phyloP scores from a whole-genome alignment of 2,888 invertebrate genomes.

The Latrodectus hesperus region DNA sequence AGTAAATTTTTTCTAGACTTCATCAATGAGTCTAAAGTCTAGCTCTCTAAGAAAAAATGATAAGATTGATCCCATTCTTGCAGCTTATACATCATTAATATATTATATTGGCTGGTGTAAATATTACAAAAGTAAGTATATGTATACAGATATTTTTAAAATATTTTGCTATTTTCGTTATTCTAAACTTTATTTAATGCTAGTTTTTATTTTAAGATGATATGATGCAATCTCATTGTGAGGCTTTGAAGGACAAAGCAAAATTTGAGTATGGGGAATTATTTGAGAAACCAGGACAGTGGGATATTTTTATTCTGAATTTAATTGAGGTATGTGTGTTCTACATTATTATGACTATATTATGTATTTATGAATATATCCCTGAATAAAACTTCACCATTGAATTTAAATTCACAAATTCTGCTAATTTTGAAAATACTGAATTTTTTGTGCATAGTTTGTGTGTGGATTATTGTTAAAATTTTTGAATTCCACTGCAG shows the following conservation, averaged over 20 bases:
- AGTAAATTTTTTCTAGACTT: background rate
- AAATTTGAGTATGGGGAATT: conserved; percentile 8
- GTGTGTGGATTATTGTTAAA: no score
- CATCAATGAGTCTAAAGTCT: no score
- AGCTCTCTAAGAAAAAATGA: background rate
- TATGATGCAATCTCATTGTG: background rate
- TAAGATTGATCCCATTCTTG: conserved; percentile 14
- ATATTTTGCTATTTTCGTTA: background rate
- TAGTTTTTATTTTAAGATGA: conserved; percentile 12
- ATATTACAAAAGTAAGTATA: no score
- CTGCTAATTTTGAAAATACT: background rate
- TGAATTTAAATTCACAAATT: background rate
- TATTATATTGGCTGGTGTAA: conserved; percentile 17
- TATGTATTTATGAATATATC: background rate
- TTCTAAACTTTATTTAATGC: background rate
- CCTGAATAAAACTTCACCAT: background rate
- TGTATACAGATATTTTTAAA: background rate
- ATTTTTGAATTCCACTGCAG: no score
- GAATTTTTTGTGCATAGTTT: no score
- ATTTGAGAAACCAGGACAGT: conserved; percentile 28
- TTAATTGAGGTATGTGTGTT: conserved; percentile 28
- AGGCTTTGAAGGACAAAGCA: background rate
- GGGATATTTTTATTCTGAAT: conserved; percentile 62
- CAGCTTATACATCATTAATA: conserved; percentile 22
- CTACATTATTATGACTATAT: background rate